Base-by-base conservation (phyloP, 2,113 vertebrate species). In the Carollia perspicillata region DNA sequence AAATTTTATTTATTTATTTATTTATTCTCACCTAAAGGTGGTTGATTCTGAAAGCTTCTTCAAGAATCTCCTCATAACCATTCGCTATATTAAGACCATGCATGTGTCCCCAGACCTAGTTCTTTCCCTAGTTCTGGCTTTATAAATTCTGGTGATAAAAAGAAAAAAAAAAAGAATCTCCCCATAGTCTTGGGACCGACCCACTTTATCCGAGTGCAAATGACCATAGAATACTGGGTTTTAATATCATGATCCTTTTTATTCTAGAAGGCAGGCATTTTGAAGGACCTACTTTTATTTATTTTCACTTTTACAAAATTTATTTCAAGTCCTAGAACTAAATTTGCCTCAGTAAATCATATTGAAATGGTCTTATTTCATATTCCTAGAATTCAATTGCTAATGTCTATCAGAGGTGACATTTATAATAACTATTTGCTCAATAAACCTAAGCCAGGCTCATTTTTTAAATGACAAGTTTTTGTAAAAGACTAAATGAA, bases 381-480 rank as follows among this genome's bases (percentile, higher is more conserved):
- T 81, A 96, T 90, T 95, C 94, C 44, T 92, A 58, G 80, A 92
- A 78, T 93, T 97, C 66, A 92, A 37, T 4, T 72, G 55, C 66
- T 91, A 86, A 74, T 44, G 42, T 66, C 37, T 94, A 58, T 58
- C 44, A 81, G 86, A 97, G 42, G 71, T 95, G 83, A 95, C 11
- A 60, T 49, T 91, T 95, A 91, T 20, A 96, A 93, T 86, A 92
- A 91, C 47, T 83, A 95, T 80, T 93, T 93, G 95, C 10, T 95
- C 23, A 84, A 63, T 23, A 93, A 95, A 85, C 12, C 55, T 72
- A 92, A 95, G 72, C 26, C 33, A 90, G 30, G 65, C 44, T 88
- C 49, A 68, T 66, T 78, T 81, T 88, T 88, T 55, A 8, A 79
- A 79, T 37, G 77, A 28, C n/a, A 79, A 79, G 55, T 79, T 53